Percentiles rank a stretch among this genome's conserved stretches.
These are phyloP conservation scores for Bombus turneri DNA, from an alignment of 1,140 invertebrate species.

Conservation along the genomic window DNA sequence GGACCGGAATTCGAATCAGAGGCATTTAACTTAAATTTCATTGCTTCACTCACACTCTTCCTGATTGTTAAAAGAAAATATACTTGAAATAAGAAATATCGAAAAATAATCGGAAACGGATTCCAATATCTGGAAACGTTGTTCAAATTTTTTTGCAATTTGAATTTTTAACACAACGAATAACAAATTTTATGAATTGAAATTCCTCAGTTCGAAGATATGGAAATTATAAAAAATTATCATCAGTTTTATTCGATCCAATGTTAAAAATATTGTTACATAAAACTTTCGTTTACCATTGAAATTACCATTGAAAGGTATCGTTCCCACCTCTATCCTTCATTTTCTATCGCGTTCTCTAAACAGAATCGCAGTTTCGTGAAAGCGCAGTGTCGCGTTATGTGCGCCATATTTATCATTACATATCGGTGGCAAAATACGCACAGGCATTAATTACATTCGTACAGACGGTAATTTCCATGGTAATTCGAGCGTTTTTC, in stretches of 20 bases:
- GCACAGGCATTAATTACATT: slow-evolving; percentile 3
- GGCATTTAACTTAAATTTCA: too few relatives aligned
- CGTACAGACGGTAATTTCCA: not conserved
- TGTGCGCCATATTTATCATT: not conserved
- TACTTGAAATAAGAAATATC: too few relatives aligned
- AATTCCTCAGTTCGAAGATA: too few relatives aligned
- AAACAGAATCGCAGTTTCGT: too few relatives aligned
- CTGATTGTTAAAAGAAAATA: not conserved
- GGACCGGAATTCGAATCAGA: not conserved
- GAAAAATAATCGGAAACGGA: too few relatives aligned
- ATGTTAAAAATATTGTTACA: not conserved
- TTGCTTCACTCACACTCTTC: too few relatives aligned
- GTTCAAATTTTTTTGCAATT: too few relatives aligned
- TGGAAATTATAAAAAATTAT: too few relatives aligned
- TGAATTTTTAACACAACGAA: too few relatives aligned
- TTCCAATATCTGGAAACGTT: too few relatives aligned
- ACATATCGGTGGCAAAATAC: not conserved
- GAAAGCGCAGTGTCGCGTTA: not conserved
- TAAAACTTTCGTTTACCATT: not conserved
- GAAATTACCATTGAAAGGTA: not conserved
- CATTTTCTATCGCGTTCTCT: not conserved
- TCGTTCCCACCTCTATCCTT: not conserved
- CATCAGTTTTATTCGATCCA: too few relatives aligned
- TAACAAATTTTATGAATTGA: too few relatives aligned
- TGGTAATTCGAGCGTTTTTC: slow-evolving; percentile 20